Evolutionary conservation across 2,113 vertebrate species (phyloP), one percentile per base, ranked within the genome.

Genomic region (Percina caprodes): DNA sequence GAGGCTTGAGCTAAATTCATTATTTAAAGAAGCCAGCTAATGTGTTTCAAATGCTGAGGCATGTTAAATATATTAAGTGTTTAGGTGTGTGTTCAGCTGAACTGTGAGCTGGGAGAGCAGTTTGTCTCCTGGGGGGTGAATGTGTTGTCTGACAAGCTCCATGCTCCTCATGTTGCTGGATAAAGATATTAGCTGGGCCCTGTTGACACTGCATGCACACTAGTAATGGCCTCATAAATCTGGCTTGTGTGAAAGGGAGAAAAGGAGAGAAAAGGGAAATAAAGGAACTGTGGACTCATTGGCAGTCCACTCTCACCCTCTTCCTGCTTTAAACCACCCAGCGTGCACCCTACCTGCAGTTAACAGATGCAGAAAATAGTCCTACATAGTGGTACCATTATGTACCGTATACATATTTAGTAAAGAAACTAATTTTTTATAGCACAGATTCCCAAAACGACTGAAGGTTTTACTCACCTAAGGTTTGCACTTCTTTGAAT

Each of bases 221-320:
- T 89, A 61, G 87, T 95, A 95, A 95, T 88, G 94, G 90, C 88
- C 89, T 92, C 92, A 94, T 95, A 95, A 95, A 95, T 95, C 94
- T 88, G 77, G 55, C 69, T 70, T 0, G 35, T 74, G 88, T 89
- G 88, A 90, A 90, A 89, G 88, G 69, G 42, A 69, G 69, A 86
- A 82, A 80, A 54, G 55, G 80, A 54, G 69, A 76, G 80, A 88
- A 83, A 81, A 77, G 74, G 73, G 46, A 74, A 77, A 74, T 42
- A 87, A 84, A 72, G 86, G 48, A 74, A 68, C 68, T 54, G 67
- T 63, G 79, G 77, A 70, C 85, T 90, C 86, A 91, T 87, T 90
- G 80, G 75, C 77, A 91, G 90, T 90, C 86, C 58, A 35, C 78
- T 76, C 83, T 73, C 88, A 77, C 80, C 73, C 82, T 74, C 62